Base-by-base conservation (phyloP, 2,113 vertebrate species). In the Cnemophilus loriae region DNA sequence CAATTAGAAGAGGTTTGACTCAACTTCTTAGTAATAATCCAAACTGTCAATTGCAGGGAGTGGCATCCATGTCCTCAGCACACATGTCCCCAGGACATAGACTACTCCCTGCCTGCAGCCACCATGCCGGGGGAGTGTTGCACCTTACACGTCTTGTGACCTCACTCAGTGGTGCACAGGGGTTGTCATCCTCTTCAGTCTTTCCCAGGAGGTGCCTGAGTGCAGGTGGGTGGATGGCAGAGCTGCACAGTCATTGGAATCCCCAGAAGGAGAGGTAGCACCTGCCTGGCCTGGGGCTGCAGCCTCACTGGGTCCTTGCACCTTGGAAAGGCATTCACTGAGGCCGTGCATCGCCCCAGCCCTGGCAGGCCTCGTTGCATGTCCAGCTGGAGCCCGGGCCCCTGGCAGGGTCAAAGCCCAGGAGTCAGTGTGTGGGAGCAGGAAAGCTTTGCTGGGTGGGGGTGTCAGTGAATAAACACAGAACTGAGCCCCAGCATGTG, bases 1-100 rank as follows among this genome's bases (percentile, higher is more conserved):
- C 93, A 88, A 95, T 97, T 96, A 92, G 55, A 87, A 93, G 64
- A 93, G 90, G 76, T 89, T 95, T 89, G 89, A 44, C 86, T 96
- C 76, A 63, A 82, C 76, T 95, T 92, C 76, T 83, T 39, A 63
- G 88, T 56, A 91, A 77, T 91, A 93, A 91, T 81, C 84, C 89
- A 73, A 95, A 65, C 50, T 67, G 27, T 59, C 57, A 39, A 2
- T 63, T n/a, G 61, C 1, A 2, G 6, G 27, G 42, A 52, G 11
- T 50, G 57, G 33, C 3, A 1, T 55, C 35, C 10, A 0, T 30
- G 21, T 56, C 26, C 44, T 84, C 33, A 53, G 47, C 15, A 33
- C 11, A 19, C 28, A 1, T 12, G 7, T 69, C 55, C 32, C 37
- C 46, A 26, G 55, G 41, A 42, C n/a, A 30, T 27, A 35, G 57